Base-by-base conservation (phyloP, 1,140 invertebrate genomes). In the Ceratosolen fusciceps region DNA sequence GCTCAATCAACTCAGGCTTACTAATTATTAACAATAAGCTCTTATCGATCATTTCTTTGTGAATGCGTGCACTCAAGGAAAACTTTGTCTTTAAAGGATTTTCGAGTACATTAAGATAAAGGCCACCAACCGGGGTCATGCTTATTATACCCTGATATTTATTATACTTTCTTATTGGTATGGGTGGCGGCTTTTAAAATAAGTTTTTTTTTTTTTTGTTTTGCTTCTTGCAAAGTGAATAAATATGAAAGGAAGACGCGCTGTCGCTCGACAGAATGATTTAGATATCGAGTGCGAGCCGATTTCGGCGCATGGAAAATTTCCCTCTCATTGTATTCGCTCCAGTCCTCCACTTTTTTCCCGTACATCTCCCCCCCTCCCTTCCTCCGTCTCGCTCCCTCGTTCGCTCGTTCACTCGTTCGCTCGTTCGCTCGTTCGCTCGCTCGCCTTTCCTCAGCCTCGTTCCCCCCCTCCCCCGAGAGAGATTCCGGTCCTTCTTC, bases 231-330 rank as follows among this genome's bases (percentile, higher is more conserved):
- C 0, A 2, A 37, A 65, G 37, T n/a, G 31, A 21, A 16, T n/a
- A 37, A 65, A 65, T 65, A 65, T 65, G 60, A 65, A 65, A 65
- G 26, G 31, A 65, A 65, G 31, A 65, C 37, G 60, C 37, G 21
- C 14, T 37, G 31, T 2, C 21, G 5, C 34, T 65, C 37, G 60
- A 65, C 60, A 65, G 60, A 65, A 65, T 65, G 60, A 65, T 65
- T 65, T 65, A 65, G 60, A 65, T 65, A 65, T 65, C 60, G 31
- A 65, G 4, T 16, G 37, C 19, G 19, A 37, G 31, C 19, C 14
- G 60, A 65, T 65, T 65, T 68, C n/a, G 37, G 67, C 67, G 67
- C 39, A 47, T 68, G 67, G 67, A 68, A 68, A 68, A 68, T 68
- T 47, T 31, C 60, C 9, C 31, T 65, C 60, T 65, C 60, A 65